Evolutionary conservation across 2,888 invertebrate genomes (phyloP).

Genomic region (Dysmachus trigonus): DNA sequence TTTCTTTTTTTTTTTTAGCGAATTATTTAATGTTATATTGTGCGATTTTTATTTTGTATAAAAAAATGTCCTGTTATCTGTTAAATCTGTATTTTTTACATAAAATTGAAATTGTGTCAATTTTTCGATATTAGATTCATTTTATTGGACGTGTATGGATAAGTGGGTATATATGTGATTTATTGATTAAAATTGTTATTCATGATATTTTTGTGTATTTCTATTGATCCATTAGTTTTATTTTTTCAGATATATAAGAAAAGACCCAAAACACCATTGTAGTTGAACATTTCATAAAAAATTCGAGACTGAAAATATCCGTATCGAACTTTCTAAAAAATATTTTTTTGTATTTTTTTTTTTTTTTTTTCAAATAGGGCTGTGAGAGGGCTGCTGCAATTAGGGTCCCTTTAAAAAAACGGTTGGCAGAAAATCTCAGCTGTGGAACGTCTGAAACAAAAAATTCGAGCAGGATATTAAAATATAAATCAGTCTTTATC

Average conservation of each 20-base stretch:
- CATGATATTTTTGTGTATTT: not conserved
- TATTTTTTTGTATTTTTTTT: too few species aligned
- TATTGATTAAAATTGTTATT: slow-evolving; percentile 32
- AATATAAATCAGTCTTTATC: too few species aligned
- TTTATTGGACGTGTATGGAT: not conserved
- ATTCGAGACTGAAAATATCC: too few species aligned
- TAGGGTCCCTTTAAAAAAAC: too few species aligned
- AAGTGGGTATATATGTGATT: slow-evolving; percentile 6
- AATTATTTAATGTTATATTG: not conserved
- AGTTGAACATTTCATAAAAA: too few species aligned
- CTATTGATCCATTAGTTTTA: not conserved
- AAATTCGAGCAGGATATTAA: too few species aligned
- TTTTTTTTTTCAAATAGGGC: too few species aligned
- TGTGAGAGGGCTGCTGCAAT: too few species aligned
- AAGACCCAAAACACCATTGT: too few species aligned
- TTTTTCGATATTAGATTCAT: not conserved
- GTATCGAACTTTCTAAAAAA: too few species aligned
- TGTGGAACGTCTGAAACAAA: too few species aligned
- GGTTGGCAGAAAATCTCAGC: too few species aligned
- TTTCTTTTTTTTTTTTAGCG: not conserved
- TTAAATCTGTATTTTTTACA: not conserved
- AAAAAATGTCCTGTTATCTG: not conserved
- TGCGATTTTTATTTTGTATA: not conserved
- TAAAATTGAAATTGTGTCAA: slow-evolving; percentile 4
- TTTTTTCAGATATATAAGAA: not conserved